Evolutionary conservation across 2,797 vertebrate genomes (phyloP), one percentile per base, ranked within the genome.

Genomic region (Tauraco hartlaubi): DNA sequence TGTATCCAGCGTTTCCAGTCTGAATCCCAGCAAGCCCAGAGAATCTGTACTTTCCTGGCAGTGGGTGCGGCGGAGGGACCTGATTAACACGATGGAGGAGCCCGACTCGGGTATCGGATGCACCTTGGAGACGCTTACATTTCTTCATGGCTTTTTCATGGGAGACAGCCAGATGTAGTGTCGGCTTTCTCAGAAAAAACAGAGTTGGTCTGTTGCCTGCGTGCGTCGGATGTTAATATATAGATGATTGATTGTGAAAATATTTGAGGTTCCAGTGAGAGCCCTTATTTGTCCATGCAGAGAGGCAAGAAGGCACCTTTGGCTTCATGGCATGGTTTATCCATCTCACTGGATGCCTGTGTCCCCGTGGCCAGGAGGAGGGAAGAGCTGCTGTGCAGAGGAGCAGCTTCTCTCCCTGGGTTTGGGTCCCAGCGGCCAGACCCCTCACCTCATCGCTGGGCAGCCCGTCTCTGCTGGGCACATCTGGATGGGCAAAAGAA

Each of bases 371-470:
- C 37, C 20, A 12, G 35, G 39, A 86, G 28, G 28, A 71, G 26
- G 63, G 72, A 62, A 25, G 58, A n/a, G 37, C 48, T 62, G 48
- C 51, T 69, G 29, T 12, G 37, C 0, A 4, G 55, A 51, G 25
- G 3, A 29, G 76, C 22, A 31, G 28, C 58, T 76, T 33, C 63
- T 91, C 33, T 72, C 58, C 35, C 54, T 58, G 49, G 1, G 0
- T 52, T 67, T 39, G 48, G 25, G n/a, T 54, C 5, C 48, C 19
- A 22, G 35, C 0, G 1, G 23, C 20, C 0, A 2, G 72, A 15
- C 20, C 29, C 10, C 15, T 64, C 31, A 4, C 39, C 16, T 44
- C 17, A 2, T 23, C 43, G 2, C 16, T 29, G 5, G 49, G 71
- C 44, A 87, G 22, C 19, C n/a, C 4, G 4, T 25, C 52, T 56